A percentile compares a stretch with the other conserved stretches of the same genome.
Conservation (phyloP, 2,888 invertebrate genomes). For the Synergus gifuensis region DNA sequence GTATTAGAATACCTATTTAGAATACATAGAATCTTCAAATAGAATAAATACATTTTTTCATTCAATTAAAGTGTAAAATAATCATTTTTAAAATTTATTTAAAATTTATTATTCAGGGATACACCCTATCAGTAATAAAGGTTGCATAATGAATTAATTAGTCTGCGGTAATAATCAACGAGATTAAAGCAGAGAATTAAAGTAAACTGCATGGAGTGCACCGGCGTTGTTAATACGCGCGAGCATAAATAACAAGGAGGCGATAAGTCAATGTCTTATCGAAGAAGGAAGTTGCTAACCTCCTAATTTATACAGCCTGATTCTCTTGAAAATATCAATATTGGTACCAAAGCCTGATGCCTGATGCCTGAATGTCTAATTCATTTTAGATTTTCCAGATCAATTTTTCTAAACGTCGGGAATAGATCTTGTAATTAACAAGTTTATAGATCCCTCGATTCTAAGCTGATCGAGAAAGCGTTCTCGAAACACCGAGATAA, state of each 20-base stretch:
- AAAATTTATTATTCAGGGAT: constrained; percentile 21
- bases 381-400: not conserved
- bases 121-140: constrained; percentile 9
- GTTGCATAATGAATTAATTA: constrained; percentile 30
- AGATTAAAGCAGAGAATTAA: not conserved
- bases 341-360: not conserved
- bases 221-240: not conserved
- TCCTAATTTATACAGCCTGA: constrained; percentile 14
- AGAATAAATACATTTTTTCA: not conserved
- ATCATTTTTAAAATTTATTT: not conserved
- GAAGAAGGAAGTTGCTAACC: constrained; percentile 33
- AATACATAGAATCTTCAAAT: not conserved
- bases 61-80: not conserved
- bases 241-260: not conserved
- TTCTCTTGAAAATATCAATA: not conserved
- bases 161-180: constrained; percentile 23
- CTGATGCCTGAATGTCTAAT: not conserved
- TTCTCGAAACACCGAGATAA: not conserved
- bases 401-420: no score
- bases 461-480: not conserved
- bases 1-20: no score
- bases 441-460: no score
- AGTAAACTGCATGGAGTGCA: constrained; percentile 32
- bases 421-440: no score
- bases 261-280: constrained; percentile 34